Conservation (phyloP, 2,113 vertebrate species). For the Puntigrus tetrazona region DNA sequence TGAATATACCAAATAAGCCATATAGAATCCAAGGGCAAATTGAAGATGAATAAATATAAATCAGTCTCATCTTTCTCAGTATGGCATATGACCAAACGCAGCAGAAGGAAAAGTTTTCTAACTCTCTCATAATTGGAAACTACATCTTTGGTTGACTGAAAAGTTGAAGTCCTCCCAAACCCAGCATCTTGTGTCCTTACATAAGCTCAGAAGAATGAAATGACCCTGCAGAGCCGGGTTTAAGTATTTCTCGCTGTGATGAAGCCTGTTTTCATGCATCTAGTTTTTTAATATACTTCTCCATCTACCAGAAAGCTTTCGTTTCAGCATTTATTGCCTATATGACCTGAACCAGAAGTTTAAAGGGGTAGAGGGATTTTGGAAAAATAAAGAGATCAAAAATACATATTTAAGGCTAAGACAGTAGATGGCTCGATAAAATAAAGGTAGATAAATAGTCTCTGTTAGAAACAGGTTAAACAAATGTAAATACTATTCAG, state of each 20-base stretch:
- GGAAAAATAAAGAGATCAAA: conserved; percentile 6
- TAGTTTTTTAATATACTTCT: conserved; percentile 25
- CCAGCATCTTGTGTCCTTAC: conserved; percentile 6
- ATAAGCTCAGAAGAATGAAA: conserved; percentile 22
- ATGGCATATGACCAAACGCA: background rate
- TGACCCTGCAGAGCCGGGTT: background rate
- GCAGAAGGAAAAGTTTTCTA: background rate
- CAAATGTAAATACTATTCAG: background rate
- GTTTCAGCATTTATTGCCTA: conserved; percentile 1
- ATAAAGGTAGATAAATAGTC: background rate
- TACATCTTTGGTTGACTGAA: background rate
- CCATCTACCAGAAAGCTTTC: conserved; percentile 4
- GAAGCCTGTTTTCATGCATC: conserved; percentile 23
- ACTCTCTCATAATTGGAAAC: conserved; percentile 28
- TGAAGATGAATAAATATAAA: background rate
- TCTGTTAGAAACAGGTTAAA: background rate
- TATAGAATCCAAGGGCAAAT: conserved; percentile 22
- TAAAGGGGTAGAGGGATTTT: conserved; percentile 4
- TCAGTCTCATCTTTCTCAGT: background rate
- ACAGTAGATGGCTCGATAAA: background rate
- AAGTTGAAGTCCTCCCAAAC: background rate
- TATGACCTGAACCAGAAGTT: conserved; percentile 3
- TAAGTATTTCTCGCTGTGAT: background rate
- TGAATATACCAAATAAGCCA: background rate
- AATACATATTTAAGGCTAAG: background rate